phyloP scores from a whole-genome alignment of 2,888 invertebrate genomes.

The Keiferia lycopersicella region DNA sequence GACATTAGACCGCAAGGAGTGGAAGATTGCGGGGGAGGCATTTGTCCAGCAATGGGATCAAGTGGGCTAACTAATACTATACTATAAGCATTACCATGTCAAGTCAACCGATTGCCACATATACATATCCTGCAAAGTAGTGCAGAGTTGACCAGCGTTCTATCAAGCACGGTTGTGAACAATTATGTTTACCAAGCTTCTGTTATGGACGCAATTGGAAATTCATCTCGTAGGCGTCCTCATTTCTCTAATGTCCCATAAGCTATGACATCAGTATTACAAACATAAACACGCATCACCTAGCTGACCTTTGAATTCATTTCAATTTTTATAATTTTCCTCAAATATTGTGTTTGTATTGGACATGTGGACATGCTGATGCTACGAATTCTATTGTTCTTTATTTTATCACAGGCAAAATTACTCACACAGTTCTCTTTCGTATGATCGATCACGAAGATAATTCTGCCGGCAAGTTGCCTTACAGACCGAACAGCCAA shows the following conservation, averaged over 20 bases:
- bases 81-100: no score
- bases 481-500: no score
- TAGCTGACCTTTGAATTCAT: conserved; percentile 42
- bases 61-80: no score
- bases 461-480: no score
- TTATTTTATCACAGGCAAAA: background rate
- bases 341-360: conserved; percentile 21
- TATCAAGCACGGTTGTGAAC: background rate
- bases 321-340: conserved; percentile 33
- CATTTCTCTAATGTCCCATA: conserved; percentile 38
- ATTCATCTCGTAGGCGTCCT: conserved; percentile 34
- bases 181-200: conserved; percentile 23
- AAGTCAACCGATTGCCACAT: background rate
- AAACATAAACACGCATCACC: conserved; percentile 40
- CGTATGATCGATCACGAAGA: background rate
- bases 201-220: conserved; percentile 14
- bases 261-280: conserved; percentile 40
- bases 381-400: background rate
- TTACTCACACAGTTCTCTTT: background rate
- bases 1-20: no score
- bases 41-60: no score
- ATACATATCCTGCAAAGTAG: background rate
- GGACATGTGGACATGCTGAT: background rate
- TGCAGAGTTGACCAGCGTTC: background rate
- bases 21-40: no score